These are phyloP conservation scores for Trachymyrmex septentrionalis DNA, from an alignment of 1,140 invertebrate species.

Conservation along the genomic window DNA sequence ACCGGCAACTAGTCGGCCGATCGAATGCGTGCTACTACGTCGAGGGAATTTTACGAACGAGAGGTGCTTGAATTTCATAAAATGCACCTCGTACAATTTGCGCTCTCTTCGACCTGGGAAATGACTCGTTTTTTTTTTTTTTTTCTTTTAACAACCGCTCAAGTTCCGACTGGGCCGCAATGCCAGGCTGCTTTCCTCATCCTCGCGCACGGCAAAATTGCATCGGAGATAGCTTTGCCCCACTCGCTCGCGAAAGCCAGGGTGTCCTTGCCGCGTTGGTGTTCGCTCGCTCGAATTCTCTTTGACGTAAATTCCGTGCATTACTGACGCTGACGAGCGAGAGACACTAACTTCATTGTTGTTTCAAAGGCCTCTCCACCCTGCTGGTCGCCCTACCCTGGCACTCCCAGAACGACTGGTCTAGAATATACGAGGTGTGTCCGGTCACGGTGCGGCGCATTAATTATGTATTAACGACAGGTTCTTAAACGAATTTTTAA, in stretches of 20 bases:
- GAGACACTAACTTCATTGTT: conserved; percentile 85
- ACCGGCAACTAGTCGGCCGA: neutral
- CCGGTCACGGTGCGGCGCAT: neutral
- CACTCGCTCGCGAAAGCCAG: conserved; percentile 49
- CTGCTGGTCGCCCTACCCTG: conserved; percentile 48
- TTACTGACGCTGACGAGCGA: conserved; percentile 84
- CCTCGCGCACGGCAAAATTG: conserved; percentile 52
- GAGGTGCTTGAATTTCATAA: conserved; percentile 30
- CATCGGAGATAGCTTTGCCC: conserved; percentile 39
- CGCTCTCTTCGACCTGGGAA: conserved; percentile 36
- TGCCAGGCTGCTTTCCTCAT: conserved; percentile 41
- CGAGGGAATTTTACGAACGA: conserved; percentile 39
- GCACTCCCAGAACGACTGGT: conserved; percentile 66
- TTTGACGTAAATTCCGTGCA: conserved; percentile 84
- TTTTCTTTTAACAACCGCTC: conserved; percentile 18
- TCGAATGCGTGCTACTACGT: conserved; percentile 20
- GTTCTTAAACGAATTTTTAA: conserved; percentile 19
- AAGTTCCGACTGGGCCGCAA: conserved; percentile 11
- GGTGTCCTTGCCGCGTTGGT: conserved; percentile 59
- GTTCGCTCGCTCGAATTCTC: conserved; percentile 78
- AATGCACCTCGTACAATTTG: conserved; percentile 49
- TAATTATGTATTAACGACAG: conserved; percentile 32
- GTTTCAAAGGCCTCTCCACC: conserved; percentile 82
- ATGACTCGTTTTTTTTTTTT: conserved; percentile 13
- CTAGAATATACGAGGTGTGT: conserved; percentile 74